Conservation (phyloP, 2,113 vertebrate species). For the Lamprologus tigripictilis region DNA sequence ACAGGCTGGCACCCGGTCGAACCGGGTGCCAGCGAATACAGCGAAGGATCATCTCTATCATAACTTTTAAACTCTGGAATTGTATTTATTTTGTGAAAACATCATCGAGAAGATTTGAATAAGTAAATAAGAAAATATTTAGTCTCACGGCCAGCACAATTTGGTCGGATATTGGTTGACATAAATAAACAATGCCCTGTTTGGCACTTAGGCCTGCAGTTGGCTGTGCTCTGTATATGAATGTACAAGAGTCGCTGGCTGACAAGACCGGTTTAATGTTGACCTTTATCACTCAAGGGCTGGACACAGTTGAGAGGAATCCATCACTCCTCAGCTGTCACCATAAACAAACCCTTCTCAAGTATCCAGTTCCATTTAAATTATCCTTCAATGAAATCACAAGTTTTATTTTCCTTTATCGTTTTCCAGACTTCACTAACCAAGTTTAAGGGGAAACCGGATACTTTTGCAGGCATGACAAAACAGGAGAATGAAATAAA, state of each 20-base stretch:
- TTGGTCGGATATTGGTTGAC: background rate
- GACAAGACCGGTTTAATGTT: background rate
- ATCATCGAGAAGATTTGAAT: background rate
- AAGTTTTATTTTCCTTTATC: background rate
- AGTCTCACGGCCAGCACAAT: background rate
- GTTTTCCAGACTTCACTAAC: background rate
- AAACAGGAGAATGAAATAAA: background rate
- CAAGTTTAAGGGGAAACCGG: background rate
- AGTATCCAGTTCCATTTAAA: slow-evolving; percentile 14
- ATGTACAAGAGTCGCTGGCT: background rate
- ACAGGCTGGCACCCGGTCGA: background rate
- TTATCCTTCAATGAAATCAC: background rate
- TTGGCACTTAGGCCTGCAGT: background rate
- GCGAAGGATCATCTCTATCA: background rate
- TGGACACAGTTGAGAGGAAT: slow-evolving; percentile 38
- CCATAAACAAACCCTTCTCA: slow-evolving; percentile 19
- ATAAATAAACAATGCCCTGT: background rate
- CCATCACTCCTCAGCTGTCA: slow-evolving; percentile 23
- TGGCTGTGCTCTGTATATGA: background rate
- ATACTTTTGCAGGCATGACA: background rate
- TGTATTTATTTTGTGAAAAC: background rate
- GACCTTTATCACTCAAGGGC: slow-evolving; percentile 43
- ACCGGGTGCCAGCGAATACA: background rate
- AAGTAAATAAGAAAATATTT: background rate
- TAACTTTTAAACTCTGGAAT: background rate